phyloP scores from a whole-genome alignment of 1,140 invertebrate genomes.

The Mizuhopecten yessoensis region DNA sequence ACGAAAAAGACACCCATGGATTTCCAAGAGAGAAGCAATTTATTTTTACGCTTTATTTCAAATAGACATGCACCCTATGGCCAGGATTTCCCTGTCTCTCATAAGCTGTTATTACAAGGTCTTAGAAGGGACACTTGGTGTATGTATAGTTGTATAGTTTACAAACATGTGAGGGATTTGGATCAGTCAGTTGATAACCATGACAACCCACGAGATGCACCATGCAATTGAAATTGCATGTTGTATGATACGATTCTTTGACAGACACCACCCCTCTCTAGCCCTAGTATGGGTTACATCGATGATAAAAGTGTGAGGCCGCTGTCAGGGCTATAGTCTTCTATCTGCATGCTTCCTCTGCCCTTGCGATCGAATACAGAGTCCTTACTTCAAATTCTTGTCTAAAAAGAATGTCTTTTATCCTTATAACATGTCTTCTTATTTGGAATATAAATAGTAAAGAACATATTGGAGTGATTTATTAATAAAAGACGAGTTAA shows the following conservation, averaged over 20 bases:
- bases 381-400: neutral
- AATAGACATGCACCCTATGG: conserved; percentile 37
- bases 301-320: neutral
- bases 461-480: neutral
- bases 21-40: conserved; percentile 34
- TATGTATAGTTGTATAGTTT: conserved; percentile 35
- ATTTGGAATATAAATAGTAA: neutral
- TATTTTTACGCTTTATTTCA: conserved; percentile 38
- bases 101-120: conserved; percentile 31
- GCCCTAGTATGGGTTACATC: neutral
- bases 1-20: conserved; percentile 32
- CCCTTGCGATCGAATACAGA: neutral
- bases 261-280: neutral
- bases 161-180: conserved; percentile 2
- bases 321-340: neutral
- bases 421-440: neutral
- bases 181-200: conserved; percentile 30
- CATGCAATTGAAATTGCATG: conserved; percentile 24
- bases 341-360: neutral
- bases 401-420: neutral
- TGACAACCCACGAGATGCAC: conserved; percentile 1
- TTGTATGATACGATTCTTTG: neutral
- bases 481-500: neutral
- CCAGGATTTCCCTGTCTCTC: conserved; percentile 14
- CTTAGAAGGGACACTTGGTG: neutral